These are phyloP conservation scores for Molossus alvarezi DNA, from an alignment of 2,797 vertebrate species.

Conservation along the genomic window DNA sequence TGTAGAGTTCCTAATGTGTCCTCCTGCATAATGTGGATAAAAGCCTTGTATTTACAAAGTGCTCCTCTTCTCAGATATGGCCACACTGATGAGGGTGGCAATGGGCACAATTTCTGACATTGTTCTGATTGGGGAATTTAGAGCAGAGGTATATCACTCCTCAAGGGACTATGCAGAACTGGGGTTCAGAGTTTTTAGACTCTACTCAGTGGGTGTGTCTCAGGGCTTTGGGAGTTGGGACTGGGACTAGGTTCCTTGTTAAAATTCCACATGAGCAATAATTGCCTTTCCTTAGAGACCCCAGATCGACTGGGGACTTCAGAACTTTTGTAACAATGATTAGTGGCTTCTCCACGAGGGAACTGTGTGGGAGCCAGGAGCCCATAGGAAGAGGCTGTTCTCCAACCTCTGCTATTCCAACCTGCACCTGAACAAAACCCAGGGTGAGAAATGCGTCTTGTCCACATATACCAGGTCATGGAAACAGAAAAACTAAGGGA, in stretches of 20 bases:
- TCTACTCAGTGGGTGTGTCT: fast-evolving
- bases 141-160: background rate
- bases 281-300: constrained; percentile 59
- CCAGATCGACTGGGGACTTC: background rate
- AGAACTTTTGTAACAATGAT: background rate
- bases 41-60: background rate
- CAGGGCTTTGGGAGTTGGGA: background rate
- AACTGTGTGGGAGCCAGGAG: background rate
- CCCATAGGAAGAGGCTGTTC: background rate
- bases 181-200: background rate
- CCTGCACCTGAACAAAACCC: background rate
- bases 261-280: background rate
- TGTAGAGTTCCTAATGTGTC: background rate
- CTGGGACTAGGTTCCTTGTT: background rate
- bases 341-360: background rate
- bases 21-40: background rate
- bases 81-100: background rate
- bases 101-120: background rate
- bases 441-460: background rate
- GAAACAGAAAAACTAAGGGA: background rate
- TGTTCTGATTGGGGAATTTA: background rate
- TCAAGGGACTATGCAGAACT: background rate
- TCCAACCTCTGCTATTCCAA: background rate
- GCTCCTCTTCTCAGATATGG: background rate
- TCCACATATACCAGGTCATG: background rate